A percentile compares a stretch with the other conserved stretches of the same genome.
These are phyloP conservation scores for Nomada fucata DNA, from an alignment of 2,888 invertebrate genomes.

Conservation along the genomic window DNA sequence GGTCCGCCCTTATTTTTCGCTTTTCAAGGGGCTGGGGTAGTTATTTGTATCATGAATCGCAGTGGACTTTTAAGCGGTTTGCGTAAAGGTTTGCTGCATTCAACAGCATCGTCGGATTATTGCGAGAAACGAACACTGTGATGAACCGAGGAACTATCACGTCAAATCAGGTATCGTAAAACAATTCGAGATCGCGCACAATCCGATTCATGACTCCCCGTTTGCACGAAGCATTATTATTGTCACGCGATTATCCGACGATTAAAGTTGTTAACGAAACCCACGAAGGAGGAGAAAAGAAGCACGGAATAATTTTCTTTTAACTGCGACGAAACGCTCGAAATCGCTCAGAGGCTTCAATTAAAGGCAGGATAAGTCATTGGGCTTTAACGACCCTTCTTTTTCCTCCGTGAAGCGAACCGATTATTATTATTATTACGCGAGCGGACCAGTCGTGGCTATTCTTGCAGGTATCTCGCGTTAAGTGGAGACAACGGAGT, in stretches of 20 bases:
- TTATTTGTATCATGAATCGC: no score
- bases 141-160: background rate
- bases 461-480: background rate
- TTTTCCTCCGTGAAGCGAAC: background rate
- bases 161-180: background rate
- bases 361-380: conserved; percentile 8
- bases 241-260: background rate
- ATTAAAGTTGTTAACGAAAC: background rate
- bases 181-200: background rate
- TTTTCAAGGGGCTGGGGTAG: no score
- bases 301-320: background rate
- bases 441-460: conserved; percentile 5
- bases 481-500: conserved; percentile 23
- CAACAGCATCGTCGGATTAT: no score
- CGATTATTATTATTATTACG: background rate
- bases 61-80: no score
- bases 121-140: no score
- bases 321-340: background rate
- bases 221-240: background rate
- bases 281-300: background rate
- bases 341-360: background rate
- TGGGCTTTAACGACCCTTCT: conserved; percentile 23
- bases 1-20: no score
- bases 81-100: no score
- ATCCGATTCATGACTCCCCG: background rate